Conservation (phyloP, 2,113 vertebrate genomes). For the Pygoscelis antarcticus region DNA sequence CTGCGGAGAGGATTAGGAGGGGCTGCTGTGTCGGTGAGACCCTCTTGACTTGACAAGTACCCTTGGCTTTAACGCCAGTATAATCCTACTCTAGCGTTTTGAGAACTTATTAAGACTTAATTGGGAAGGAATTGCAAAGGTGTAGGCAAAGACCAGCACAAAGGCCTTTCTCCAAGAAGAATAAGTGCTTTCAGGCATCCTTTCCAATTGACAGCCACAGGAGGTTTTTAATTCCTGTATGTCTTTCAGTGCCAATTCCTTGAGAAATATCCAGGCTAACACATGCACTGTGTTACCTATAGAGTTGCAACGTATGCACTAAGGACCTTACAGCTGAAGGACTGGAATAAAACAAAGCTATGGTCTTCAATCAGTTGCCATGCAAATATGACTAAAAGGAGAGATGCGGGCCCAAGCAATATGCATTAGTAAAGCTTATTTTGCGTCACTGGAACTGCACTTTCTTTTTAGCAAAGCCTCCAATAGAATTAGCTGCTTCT, state of each 20-base stretch:
- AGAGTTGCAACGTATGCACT: not conserved
- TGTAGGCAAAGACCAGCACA: not conserved
- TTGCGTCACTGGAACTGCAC: not conserved
- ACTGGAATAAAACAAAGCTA: not conserved
- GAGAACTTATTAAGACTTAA: not conserved
- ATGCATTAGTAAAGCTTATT: not conserved
- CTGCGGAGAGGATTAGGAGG: not conserved
- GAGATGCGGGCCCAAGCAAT: not conserved
- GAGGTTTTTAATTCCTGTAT: not conserved
- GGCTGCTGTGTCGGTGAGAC: not conserved
- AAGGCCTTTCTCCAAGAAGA: not conserved
- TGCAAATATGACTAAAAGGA: not conserved
- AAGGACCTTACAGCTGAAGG: not conserved
- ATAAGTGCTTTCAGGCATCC: not conserved
- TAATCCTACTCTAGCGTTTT: not conserved
- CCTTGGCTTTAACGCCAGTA: fast-evolving
- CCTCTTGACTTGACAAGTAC: not conserved
- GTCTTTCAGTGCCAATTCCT: not conserved
- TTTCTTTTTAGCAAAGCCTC: not conserved
- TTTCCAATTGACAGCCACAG: not conserved
- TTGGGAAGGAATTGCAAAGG: not conserved
- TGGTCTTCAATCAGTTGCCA: not conserved
- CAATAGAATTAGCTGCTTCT: not conserved
- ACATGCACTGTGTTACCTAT: not conserved
- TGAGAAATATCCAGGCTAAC: not conserved